Conservation (phyloP, 1,140 invertebrate genomes). For the Heliconius himera region DNA sequence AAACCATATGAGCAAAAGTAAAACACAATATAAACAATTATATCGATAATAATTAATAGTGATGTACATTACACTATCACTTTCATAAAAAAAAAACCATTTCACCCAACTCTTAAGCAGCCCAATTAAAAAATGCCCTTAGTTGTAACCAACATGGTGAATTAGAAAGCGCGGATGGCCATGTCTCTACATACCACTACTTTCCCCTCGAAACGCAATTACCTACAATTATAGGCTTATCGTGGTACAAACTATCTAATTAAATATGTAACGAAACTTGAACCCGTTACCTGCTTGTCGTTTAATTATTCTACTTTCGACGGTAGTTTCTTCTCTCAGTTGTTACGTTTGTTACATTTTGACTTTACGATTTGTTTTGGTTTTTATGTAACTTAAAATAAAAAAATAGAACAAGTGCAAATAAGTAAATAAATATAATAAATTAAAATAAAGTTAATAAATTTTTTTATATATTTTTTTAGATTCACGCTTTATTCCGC, state of each 20-base stretch:
- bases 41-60: too few relatives aligned
- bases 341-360: background rate
- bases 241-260: slow-evolving; percentile 24
- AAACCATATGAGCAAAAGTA: too few relatives aligned
- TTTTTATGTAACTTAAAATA: background rate
- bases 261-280: slow-evolving; percentile 25
- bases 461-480: too few relatives aligned
- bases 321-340: background rate
- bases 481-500: too few relatives aligned
- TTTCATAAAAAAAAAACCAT: background rate
- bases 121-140: slow-evolving; percentile 4
- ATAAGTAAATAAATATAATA: too few relatives aligned
- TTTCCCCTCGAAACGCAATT: slow-evolving; percentile 33
- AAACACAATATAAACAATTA: too few relatives aligned
- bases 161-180: slow-evolving; percentile 35
- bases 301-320: slow-evolving; percentile 21
- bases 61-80: too few relatives aligned
- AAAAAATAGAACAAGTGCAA: too few relatives aligned
- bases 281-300: slow-evolving; percentile 15
- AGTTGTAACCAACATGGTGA: background rate
- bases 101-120: background rate
- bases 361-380: background rate
- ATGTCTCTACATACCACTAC: slow-evolving; percentile 9
- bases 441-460: too few relatives aligned
- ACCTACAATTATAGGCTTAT: slow-evolving; percentile 37